A percentile compares a stretch with the other conserved stretches of the same genome.
Conservation (phyloP, 2,113 vertebrate genomes). For the Cavia porcellus region DNA sequence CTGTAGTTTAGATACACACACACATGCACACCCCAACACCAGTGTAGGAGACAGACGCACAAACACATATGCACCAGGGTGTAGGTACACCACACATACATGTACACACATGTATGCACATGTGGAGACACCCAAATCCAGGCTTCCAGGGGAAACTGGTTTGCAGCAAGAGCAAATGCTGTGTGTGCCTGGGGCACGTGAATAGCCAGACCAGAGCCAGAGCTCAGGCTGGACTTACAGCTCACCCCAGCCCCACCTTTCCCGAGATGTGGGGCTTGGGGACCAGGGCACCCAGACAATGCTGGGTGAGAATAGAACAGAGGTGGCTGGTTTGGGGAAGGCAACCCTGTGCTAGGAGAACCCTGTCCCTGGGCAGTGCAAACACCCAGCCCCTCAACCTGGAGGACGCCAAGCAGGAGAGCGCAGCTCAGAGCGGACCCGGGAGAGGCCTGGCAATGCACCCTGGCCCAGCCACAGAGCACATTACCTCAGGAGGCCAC, state of each 20-base stretch:
- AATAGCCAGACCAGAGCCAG: background rate
- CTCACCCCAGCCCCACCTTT: background rate
- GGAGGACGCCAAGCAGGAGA: accelerated
- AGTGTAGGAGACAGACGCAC: background rate
- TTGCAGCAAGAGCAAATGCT: too few species aligned
- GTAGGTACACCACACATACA: background rate
- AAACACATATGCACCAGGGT: background rate
- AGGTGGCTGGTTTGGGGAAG: accelerated
- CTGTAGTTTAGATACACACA: background rate
- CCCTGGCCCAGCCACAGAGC: accelerated
- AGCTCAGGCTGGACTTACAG: background rate
- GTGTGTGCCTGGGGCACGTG: accelerated
- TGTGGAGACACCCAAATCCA: background rate
- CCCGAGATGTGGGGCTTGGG: background rate
- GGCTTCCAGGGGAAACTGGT: background rate
- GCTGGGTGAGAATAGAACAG: background rate
- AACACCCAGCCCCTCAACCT: background rate
- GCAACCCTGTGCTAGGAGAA: accelerated
- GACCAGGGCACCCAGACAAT: background rate
- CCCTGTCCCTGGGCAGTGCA: background rate
- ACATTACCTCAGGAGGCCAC: background rate
- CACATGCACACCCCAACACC: too few species aligned
- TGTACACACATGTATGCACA: background rate
- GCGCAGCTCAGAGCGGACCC: too few species aligned
- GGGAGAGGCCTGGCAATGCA: background rate